phyloP scores from a whole-genome alignment of 2,888 invertebrate genomes.

The Syritta pipiens region DNA sequence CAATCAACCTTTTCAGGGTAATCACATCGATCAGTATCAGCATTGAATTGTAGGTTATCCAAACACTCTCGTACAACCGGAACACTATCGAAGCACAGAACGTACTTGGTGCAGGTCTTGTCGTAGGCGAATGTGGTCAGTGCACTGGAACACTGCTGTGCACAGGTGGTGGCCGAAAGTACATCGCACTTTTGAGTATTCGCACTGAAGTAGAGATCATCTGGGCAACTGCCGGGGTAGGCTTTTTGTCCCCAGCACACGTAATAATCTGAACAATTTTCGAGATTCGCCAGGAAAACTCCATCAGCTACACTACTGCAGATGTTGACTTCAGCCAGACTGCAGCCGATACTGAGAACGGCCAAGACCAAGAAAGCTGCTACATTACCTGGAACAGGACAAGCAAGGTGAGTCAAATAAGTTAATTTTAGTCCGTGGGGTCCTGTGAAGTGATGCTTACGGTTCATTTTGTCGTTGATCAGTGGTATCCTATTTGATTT shows the following conservation, averaged over 20 bases:
- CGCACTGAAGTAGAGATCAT: slow-evolving; percentile 52
- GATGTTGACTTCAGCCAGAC: slow-evolving; percentile 66
- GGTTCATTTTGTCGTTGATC: too few species aligned
- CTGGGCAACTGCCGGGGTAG: slow-evolving; percentile 70
- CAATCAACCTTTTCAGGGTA: slow-evolving; percentile 76
- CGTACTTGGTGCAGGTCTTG: slow-evolving; percentile 76
- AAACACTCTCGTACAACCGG: slow-evolving; percentile 73
- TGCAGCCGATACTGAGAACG: neutral
- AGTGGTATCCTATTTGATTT: slow-evolving; percentile 4
- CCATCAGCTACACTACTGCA: slow-evolving; percentile 71
- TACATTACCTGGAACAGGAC: slow-evolving; percentile 16
- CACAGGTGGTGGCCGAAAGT: slow-evolving; percentile 70
- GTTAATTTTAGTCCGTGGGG: too few species aligned
- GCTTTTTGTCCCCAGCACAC: slow-evolving; percentile 71
- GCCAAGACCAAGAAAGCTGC: slow-evolving; percentile 17
- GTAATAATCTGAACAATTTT: slow-evolving; percentile 72
- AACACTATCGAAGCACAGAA: slow-evolving; percentile 73
- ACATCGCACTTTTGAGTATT: slow-evolving; percentile 71
- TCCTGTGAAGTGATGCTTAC: too few species aligned
- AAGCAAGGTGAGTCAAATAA: too few species aligned
- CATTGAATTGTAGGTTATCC: slow-evolving; percentile 75
- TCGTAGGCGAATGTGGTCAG: slow-evolving; percentile 73
- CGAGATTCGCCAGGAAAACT: slow-evolving; percentile 71
- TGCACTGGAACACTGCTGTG: slow-evolving; percentile 71
- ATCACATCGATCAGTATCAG: slow-evolving; percentile 76